A percentile compares a stretch with the other conserved stretches of the same genome.
Conservation (phyloP, 2,113 vertebrate genomes). For the Gnathonemus echidnorhynchus region DNA sequence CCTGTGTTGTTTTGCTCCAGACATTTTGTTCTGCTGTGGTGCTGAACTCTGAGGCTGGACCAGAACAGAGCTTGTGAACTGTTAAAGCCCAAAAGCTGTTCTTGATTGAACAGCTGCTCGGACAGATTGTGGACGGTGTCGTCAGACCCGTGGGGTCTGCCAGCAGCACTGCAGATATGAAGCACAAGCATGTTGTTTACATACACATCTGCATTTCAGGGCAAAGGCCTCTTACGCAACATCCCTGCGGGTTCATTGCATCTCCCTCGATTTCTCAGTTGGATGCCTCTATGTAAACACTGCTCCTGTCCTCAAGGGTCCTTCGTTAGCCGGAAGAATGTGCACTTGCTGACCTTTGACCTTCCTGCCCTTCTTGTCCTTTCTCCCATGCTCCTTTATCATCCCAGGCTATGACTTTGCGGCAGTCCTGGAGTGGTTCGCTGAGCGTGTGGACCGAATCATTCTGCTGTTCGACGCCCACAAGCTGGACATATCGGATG, state of each 20-base stretch:
- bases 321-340: background rate
- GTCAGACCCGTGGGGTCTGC: background rate
- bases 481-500: conserved; percentile 95
- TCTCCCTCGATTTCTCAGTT: background rate
- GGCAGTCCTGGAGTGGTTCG: conserved; percentile 92
- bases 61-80: background rate
- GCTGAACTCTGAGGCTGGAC: background rate
- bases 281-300: background rate
- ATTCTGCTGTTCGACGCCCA: conserved; percentile 93
- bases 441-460: conserved; percentile 90
- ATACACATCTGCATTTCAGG: background rate
- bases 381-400: background rate
- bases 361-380: background rate
- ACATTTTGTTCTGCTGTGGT: background rate
- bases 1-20: background rate
- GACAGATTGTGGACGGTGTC: background rate
- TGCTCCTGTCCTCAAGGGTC: background rate
- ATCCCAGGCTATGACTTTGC: conserved; percentile 88
- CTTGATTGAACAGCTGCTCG: background rate
- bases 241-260: background rate
- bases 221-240: background rate
- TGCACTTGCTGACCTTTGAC: conserved; percentile 1
- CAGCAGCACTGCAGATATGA: background rate
- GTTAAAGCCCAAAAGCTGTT: background rate
- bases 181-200: background rate